Percentiles rank a stretch among this genome's conserved stretches.
These are phyloP conservation scores for Sebastes steindachneri DNA, from an alignment of 2,797 vertebrate species.

Conservation along the genomic window DNA sequence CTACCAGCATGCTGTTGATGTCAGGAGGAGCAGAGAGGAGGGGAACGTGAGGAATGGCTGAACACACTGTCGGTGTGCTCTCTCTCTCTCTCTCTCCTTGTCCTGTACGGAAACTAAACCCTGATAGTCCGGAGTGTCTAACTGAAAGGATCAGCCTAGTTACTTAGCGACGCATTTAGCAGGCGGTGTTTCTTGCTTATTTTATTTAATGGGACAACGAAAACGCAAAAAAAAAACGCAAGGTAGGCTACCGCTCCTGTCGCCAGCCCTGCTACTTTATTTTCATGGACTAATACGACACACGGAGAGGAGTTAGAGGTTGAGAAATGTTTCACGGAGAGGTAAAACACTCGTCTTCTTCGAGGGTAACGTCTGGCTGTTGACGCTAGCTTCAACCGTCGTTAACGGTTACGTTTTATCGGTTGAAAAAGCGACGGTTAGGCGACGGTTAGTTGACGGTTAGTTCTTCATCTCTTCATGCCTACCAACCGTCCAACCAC, in stretches of 20 bases:
- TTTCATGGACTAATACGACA: constrained; percentile 66
- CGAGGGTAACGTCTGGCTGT: constrained; percentile 3
- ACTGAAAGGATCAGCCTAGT: constrained; percentile 17
- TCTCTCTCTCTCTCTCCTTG: no score
- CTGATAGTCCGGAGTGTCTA: constrained; percentile 27
- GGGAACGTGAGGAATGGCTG: constrained; percentile 77
- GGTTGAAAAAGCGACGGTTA: no score
- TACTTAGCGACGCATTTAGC: constrained; percentile 31
- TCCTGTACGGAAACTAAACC: constrained; percentile 68
- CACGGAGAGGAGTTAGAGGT: constrained; percentile 9
- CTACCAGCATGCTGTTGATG: constrained; percentile 71
- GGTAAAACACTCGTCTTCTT: constrained; percentile 20
- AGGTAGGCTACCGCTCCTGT: constrained; percentile 76
- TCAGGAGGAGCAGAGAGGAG: constrained; percentile 73
- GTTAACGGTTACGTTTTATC: constrained; percentile 5
- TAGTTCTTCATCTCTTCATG: constrained; percentile 62
- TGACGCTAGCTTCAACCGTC: constrained; percentile 2
- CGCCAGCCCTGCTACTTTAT: constrained; percentile 72
- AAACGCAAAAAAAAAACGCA: constrained; percentile 71
- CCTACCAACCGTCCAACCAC: constrained; percentile 57
- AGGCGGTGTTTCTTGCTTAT: constrained; percentile 7
- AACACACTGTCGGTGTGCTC: constrained; percentile 70
- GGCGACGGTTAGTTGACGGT: not conserved
- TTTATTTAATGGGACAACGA: constrained; percentile 78
- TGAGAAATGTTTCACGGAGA: constrained; percentile 59